phyloP scores from a whole-genome alignment of 2,888 invertebrate species.

The Aricia artaxerxes region DNA sequence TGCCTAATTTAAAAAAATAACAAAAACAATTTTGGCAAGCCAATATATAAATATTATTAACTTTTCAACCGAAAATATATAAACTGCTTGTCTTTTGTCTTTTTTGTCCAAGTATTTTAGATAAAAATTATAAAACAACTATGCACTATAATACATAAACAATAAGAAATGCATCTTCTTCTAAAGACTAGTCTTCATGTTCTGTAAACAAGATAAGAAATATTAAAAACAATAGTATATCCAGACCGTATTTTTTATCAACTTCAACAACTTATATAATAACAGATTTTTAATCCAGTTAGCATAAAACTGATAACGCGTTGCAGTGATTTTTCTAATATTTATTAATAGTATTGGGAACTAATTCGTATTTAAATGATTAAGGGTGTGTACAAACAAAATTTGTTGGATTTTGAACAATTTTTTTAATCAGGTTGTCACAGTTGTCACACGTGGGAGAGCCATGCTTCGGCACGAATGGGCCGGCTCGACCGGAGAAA shows the following conservation, averaged over 20 bases:
- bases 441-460: no score
- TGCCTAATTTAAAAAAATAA: background rate
- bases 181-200: constrained; percentile 17
- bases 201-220: constrained; percentile 19
- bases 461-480: no score
- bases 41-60: background rate
- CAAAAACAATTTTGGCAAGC: background rate
- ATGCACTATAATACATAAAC: background rate
- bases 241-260: background rate
- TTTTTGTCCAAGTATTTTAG: background rate
- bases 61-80: background rate
- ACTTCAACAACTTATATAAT: constrained; percentile 11
- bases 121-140: background rate
- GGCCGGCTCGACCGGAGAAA: no score
- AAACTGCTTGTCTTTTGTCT: background rate
- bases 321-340: no score
- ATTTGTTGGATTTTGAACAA: no score
- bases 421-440: no score
- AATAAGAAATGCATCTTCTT: constrained; percentile 13
- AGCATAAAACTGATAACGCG: no score
- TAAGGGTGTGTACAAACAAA: no score
- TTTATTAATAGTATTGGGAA: no score
- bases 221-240: background rate
- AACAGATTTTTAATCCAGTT: background rate
- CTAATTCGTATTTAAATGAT: no score